These are phyloP conservation scores for Oscheius myriophilus DNA, from an alignment of 2,888 invertebrate species.

Conservation along the genomic window DNA sequence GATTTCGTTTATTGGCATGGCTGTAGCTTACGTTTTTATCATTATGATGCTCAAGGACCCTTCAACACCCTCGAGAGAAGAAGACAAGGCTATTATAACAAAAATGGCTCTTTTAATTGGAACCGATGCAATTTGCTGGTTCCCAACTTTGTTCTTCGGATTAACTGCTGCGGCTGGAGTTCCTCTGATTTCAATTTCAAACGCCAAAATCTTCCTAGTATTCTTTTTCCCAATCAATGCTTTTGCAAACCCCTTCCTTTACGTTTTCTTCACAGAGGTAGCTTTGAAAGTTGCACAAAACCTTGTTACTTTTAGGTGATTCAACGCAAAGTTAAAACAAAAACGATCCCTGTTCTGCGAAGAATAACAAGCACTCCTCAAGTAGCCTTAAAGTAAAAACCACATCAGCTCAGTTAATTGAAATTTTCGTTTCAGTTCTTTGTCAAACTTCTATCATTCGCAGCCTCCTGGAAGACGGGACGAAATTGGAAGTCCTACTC, in stretches of 20 bases:
- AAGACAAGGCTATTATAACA: conserved; percentile 61
- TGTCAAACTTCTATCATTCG: conserved; percentile 53
- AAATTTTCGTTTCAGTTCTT: conserved; percentile 30
- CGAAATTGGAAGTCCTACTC: conserved; percentile 18
- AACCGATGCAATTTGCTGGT: conserved; percentile 97
- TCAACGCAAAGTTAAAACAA: conserved; percentile 50
- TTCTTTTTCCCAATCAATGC: conserved; percentile 94
- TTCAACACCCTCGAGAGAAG: conserved; percentile 42
- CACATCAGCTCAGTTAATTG: background rate
- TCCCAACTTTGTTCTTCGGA: conserved; percentile 86
- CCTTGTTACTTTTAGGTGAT: conserved; percentile 37
- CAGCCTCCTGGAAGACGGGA: conserved; percentile 44
- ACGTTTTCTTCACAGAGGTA: conserved; percentile 90
- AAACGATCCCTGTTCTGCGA: conserved; percentile 52
- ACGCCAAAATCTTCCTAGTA: conserved; percentile 91
- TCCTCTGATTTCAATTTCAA: conserved; percentile 88
- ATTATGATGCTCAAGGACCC: conserved; percentile 55
- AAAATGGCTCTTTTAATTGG: conserved; percentile 92
- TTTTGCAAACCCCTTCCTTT: conserved; percentile 96
- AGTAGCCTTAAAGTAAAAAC: conserved; percentile 30
- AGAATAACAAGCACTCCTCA: conserved; percentile 41
- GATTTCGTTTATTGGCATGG: conserved; percentile 89
- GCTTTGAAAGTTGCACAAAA: background rate
- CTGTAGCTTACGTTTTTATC: conserved; percentile 76
- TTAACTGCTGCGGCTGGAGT: conserved; percentile 90